Evolutionary conservation across 2,113 vertebrate genomes (phyloP), one percentile per base, ranked within the genome.

Genomic region (Fregata magnificens): DNA sequence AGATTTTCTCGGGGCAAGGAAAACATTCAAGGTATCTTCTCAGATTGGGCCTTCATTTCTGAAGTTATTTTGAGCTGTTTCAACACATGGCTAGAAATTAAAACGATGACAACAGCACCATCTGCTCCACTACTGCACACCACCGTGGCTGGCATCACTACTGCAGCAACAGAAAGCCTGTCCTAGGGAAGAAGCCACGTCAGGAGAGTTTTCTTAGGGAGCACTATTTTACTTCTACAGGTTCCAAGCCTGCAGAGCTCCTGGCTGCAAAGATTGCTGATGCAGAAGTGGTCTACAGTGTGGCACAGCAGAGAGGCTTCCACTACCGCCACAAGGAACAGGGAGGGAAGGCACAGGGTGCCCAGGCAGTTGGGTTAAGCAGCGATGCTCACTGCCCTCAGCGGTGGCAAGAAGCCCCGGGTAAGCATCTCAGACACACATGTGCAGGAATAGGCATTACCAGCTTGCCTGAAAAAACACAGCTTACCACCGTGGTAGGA

Each of bases 1-100:
- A 82, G 77, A 87, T 66, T 34, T 95, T 69, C 80, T 74, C 58
- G 40, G 34, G 74, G 77, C 77, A 69, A 45, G 66, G 38, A 56
- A 49, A 91, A 29, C 21, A 11, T 49, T 65, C 25, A 20, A 29
- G 49, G 26, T 20, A 67, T 29, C 81, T 56, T 61, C 86, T 69
- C 0, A 1, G 61, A 55, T 47, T 28, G 42, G 52, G 52, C 24
- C 20, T 22, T n/a, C 77, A 24, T 52, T 91, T 85, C 84, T 67
- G 2, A 66, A 94, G 91, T 88, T 95, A 95, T 86, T 93, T 86
- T 92, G 69, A 92, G 92, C 83, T 24, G 61, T 91, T 97, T 94
- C 78, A 93, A 89, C 81, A 80, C 92, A 91, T 0, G 28, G 61
- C 40, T 78, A 88, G 82, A 79, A 93, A 96, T 70, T 40, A 69